Conservation (phyloP, 1,140 invertebrate species). For the Homalodisca vitripennis region DNA sequence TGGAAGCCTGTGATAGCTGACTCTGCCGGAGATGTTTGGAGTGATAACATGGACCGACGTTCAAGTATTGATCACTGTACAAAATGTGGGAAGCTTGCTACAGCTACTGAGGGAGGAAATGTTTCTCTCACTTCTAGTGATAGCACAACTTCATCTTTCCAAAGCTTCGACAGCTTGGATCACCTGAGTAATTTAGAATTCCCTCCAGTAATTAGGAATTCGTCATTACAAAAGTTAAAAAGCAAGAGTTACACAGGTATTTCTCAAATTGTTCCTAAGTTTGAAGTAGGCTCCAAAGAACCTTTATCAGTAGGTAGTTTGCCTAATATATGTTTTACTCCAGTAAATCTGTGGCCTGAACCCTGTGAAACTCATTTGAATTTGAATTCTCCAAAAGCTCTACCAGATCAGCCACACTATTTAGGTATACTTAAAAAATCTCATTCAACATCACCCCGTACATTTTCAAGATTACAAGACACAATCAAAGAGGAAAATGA, state of each 20-base stretch:
- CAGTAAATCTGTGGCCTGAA: not conserved
- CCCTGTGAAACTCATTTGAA: too few relatives aligned
- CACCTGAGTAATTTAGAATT: too few relatives aligned
- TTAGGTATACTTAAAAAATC: constrained; percentile 14
- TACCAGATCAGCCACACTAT: not conserved
- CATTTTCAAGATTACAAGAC: constrained; percentile 9
- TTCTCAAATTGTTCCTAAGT: too few relatives aligned
- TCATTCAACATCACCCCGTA: not conserved
- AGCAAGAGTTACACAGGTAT: not conserved
- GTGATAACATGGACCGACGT: constrained; percentile 25
- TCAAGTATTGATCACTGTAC: not conserved
- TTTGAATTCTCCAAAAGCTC: not conserved
- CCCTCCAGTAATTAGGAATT: too few relatives aligned
- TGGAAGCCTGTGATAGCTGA: constrained; percentile 37
- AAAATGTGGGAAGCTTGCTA: not conserved
- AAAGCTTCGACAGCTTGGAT: not conserved
- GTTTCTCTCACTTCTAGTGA: not conserved
- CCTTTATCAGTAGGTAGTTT: not conserved
- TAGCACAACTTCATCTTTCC: constrained; percentile 1
- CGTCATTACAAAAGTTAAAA: not conserved
- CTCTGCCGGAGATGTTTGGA: constrained; percentile 27
- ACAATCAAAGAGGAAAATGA: constrained; percentile 19
- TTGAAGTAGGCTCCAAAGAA: not conserved
- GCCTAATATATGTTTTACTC: constrained; percentile 9
- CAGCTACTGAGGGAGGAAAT: not conserved